Evolutionary conservation across 2,888 invertebrate species (phyloP).

Genomic region (Sinelater perroti): DNA sequence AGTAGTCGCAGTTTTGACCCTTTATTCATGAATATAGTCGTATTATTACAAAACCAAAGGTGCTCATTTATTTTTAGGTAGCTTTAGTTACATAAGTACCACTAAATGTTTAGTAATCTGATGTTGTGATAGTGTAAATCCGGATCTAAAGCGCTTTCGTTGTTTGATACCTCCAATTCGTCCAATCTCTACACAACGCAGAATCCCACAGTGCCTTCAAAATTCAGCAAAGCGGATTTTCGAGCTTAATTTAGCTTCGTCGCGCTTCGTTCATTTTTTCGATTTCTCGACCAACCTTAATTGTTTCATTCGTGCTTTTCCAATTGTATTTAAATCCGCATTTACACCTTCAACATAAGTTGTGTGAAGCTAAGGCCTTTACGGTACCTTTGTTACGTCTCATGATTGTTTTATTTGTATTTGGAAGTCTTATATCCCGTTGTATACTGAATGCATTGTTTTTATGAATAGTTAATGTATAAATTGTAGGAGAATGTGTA

Average conservation of each 20-base stretch:
- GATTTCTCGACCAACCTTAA: not conserved
- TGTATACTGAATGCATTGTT: slow-evolving; percentile 27
- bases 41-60: slow-evolving; percentile 56
- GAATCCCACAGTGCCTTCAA: slow-evolving; percentile 37
- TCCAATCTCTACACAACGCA: slow-evolving; percentile 34
- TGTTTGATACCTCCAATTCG: slow-evolving; percentile 25
- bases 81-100: slow-evolving; percentile 42
- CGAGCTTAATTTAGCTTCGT: slow-evolving; percentile 15
- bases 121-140: slow-evolving; percentile 35
- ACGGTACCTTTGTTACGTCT: slow-evolving; percentile 36
- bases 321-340: slow-evolving; percentile 32
- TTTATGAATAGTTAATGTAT: slow-evolving; percentile 39
- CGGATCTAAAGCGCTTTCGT: slow-evolving; percentile 30
- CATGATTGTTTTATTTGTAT: slow-evolving; percentile 38
- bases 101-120: slow-evolving; percentile 25
- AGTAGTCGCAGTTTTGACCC: not conserved
- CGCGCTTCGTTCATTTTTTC: slow-evolving; percentile 20
- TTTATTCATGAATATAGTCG: slow-evolving; percentile 39
- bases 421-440: slow-evolving; percentile 24
- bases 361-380: slow-evolving; percentile 33
- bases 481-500: slow-evolving; percentile 37
- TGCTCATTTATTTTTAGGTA: slow-evolving; percentile 56
- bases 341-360: slow-evolving; percentile 34
- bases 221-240: slow-evolving; percentile 26
- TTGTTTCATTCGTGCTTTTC: not conserved